A percentile compares a stretch with the other conserved stretches of the same genome.
Conservation (phyloP, 2,888 invertebrate genomes). For the Pogonocherus hispidulus region DNA sequence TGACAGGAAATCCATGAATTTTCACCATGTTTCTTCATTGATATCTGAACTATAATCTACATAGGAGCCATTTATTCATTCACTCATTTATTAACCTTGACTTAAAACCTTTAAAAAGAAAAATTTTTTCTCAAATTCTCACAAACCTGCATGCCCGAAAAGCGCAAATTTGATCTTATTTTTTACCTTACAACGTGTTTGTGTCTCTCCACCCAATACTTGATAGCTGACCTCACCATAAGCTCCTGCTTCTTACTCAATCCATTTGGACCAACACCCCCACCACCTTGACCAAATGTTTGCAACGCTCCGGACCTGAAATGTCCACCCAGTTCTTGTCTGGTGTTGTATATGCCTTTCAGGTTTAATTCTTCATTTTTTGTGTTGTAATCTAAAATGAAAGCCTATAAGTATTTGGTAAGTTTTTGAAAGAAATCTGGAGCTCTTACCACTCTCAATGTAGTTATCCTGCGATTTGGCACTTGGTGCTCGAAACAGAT, state of each 20-base stretch:
- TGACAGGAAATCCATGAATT: no score
- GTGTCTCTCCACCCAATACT: conserved; percentile 91
- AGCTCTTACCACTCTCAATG: conserved; percentile 56
- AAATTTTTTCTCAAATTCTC: no score
- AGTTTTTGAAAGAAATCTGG: not conserved
- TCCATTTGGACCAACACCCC: conserved; percentile 81
- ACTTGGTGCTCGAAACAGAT: conserved; percentile 76
- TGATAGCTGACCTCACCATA: conserved; percentile 88
- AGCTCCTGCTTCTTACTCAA: conserved; percentile 87
- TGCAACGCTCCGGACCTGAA: conserved; percentile 79
- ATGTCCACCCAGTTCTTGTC: conserved; percentile 83
- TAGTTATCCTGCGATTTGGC: conserved; percentile 63
- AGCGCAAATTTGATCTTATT: no score
- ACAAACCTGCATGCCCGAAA: no score
- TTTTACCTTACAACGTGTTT: conserved; percentile 90
- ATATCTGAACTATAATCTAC: no score
- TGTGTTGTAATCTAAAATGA: conserved; percentile 62
- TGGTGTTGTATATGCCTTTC: conserved; percentile 82
- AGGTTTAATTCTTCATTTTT: conserved; percentile 75
- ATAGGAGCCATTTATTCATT: no score
- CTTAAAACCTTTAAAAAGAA: no score
- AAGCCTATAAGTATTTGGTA: not conserved
- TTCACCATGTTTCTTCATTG: no score
- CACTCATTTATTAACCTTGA: no score
- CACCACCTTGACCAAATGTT: conserved; percentile 71